Conservation (phyloP, 2,113 vertebrate species). For the Gnathonemus echidnorhynchus region DNA sequence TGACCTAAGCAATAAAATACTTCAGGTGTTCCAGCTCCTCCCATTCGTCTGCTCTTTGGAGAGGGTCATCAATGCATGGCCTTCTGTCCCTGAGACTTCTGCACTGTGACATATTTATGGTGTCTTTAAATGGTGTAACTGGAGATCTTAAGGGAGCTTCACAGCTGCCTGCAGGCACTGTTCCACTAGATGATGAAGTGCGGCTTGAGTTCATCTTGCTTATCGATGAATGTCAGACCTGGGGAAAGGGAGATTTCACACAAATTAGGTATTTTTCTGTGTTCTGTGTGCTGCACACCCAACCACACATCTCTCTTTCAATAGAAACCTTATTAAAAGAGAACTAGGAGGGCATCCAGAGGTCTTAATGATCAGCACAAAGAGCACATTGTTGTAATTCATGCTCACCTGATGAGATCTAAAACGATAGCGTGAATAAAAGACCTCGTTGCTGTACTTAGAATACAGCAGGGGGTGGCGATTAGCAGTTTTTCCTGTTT, state of each 20-base stretch:
- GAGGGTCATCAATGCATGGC: background rate
- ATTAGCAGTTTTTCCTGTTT: background rate
- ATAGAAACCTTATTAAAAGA: background rate
- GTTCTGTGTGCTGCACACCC: background rate
- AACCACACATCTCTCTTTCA: background rate
- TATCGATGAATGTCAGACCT: background rate
- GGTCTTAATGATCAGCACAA: background rate
- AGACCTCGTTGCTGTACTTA: background rate
- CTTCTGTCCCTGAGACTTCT: background rate
- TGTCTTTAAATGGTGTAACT: background rate
- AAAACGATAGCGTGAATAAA: background rate
- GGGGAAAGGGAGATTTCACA: background rate
- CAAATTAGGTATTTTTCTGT: background rate
- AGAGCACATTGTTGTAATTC: background rate
- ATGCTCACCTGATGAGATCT: background rate
- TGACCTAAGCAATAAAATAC: background rate
- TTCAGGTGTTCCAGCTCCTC: background rate
- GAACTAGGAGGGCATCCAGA: background rate
- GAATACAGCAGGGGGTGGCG: background rate
- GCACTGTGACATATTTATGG: background rate
- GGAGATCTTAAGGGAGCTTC: background rate
- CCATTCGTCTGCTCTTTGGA: background rate
- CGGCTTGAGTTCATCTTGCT: background rate
- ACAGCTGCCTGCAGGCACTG: background rate
- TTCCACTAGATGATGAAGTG: background rate